Evolutionary conservation across 2,888 invertebrate genomes (phyloP).

Genomic region (Ornithoptera alexandrae): DNA sequence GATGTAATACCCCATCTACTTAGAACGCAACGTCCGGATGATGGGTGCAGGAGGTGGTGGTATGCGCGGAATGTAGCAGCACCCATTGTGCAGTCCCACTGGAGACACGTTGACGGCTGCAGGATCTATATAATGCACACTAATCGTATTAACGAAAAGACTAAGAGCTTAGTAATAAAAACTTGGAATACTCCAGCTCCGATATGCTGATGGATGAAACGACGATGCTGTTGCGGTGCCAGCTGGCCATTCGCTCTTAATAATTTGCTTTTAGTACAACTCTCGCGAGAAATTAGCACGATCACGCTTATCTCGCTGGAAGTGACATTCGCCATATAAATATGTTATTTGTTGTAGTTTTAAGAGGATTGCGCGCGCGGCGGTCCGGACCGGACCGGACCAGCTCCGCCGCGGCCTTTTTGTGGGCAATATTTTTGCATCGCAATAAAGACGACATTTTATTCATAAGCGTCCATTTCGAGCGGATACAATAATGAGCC

Average conservation of each 20-base stretch:
- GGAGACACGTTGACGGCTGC: no score
- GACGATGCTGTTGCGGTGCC: no score
- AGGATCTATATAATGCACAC: no score
- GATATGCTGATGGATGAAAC: no score
- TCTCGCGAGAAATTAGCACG: not conserved
- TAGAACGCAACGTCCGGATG: slow-evolving; percentile 40
- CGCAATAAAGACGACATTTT: slow-evolving; percentile 70
- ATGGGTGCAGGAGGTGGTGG: no score
- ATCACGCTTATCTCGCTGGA: not conserved
- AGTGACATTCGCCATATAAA: slow-evolving; percentile 18
- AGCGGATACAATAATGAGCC: slow-evolving; percentile 72
- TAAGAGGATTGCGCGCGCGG: slow-evolving; percentile 42
- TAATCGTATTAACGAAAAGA: no score
- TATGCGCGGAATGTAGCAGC: no score
- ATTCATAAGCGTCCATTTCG: slow-evolving; percentile 69
- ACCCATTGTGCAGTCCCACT: no score
- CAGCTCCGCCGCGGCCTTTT: slow-evolving; percentile 41
- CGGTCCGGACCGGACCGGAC: slow-evolving; percentile 27
- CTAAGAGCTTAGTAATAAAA: no score
- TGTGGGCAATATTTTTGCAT: slow-evolving; percentile 72
- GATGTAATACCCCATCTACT: slow-evolving; percentile 73
- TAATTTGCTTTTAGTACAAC: not conserved
- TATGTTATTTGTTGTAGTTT: slow-evolving; percentile 40
- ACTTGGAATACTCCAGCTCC: no score
- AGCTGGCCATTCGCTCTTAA: no score